phyloP scores from a whole-genome alignment of 2,888 invertebrate genomes.

The Elysia crispata region DNA sequence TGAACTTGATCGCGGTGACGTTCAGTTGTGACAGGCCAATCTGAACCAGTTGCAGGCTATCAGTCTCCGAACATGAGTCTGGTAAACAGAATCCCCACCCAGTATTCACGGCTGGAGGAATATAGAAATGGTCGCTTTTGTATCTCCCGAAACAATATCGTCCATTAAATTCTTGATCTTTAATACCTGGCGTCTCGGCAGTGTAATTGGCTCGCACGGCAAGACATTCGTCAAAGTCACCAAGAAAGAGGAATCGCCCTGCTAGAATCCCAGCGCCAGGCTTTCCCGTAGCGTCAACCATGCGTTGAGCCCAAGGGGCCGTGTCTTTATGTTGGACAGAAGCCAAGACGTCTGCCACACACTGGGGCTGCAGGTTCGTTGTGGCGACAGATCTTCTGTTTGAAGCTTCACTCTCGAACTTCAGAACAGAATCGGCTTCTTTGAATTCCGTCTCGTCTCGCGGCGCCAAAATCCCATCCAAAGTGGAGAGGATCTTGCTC shows the following conservation, averaged over 20 bases:
- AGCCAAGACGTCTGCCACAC: no score
- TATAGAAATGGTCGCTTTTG: neutral
- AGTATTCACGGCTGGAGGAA: neutral
- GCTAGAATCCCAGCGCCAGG: neutral
- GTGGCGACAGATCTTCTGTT: no score
- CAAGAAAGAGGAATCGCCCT: neutral
- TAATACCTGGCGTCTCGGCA: no score
- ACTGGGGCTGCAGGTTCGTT: no score
- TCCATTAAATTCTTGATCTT: neutral
- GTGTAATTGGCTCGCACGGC: neutral
- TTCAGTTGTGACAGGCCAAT: neutral
- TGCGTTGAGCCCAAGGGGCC: conserved; percentile 7
- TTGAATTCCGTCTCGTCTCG: no score
- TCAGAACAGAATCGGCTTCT: no score
- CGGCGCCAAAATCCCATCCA: no score
- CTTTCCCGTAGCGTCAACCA: neutral
- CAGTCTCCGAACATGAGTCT: conserved; percentile 39
- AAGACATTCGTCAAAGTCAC: neutral
- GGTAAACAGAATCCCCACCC: conserved; percentile 43
- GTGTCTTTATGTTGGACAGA: no score
- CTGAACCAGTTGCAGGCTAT: conserved; percentile 19
- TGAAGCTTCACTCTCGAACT: no score
- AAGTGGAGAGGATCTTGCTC: no score
- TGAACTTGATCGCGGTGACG: neutral
- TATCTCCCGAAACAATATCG: neutral